A percentile compares a stretch with the other conserved stretches of the same genome.
Evolutionary conservation across 2,113 vertebrate genomes (phyloP).

Genomic region (Alosa alosa): DNA sequence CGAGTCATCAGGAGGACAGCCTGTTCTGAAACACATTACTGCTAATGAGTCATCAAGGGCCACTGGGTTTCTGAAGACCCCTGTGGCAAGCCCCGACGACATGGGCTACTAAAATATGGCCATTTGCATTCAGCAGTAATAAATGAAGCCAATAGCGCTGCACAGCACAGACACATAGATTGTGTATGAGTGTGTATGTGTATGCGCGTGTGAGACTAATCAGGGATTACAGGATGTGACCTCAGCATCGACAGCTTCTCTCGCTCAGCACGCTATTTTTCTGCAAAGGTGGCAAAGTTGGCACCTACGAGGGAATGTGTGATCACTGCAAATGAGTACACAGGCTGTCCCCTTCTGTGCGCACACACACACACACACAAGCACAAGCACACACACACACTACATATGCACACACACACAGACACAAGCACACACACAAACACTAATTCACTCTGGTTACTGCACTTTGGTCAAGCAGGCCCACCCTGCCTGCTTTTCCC

Average conservation of each 20-base stretch:
- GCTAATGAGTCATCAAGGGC: not conserved
- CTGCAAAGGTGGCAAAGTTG: conserved; percentile 13
- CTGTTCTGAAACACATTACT: conserved; percentile 3
- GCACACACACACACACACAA: not conserved
- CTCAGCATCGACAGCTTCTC: not conserved
- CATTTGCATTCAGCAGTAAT: not conserved
- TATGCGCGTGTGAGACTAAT: not conserved
- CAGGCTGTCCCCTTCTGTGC: not conserved
- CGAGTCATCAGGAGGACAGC: not conserved
- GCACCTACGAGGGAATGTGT: conserved; percentile 13
- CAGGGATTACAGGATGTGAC: conserved; percentile 2
- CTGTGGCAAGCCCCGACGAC: not conserved
- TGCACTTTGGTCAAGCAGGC: not conserved
- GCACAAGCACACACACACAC: not conserved
- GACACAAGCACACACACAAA: not conserved
- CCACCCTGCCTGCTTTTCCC: not conserved
- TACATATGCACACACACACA: not conserved
- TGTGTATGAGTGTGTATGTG: no score
- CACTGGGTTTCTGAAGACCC: not conserved
- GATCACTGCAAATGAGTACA: conserved; percentile 1
- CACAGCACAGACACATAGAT: not conserved
- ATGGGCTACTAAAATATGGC: not conserved
- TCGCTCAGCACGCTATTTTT: not conserved
- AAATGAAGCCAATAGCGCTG: not conserved
- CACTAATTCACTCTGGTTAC: not conserved